These are phyloP conservation scores for Falcaria lacertinaria DNA, from an alignment of 2,888 invertebrate species.

Conservation along the genomic window DNA sequence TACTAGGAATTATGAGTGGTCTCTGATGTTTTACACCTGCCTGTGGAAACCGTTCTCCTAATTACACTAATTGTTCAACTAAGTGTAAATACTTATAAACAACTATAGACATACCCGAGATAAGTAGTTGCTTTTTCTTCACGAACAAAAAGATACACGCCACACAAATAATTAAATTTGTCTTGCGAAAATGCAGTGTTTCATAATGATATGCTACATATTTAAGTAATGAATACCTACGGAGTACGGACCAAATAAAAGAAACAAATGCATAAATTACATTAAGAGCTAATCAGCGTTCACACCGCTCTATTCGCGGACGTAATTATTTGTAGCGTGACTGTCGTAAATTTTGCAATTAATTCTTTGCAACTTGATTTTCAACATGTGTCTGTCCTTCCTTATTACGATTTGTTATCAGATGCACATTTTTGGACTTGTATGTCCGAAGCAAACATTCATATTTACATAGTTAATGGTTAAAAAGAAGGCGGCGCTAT, in stretches of 20 bases:
- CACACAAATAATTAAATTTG: background rate
- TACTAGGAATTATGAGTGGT: conserved; percentile 69
- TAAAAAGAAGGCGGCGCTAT: background rate
- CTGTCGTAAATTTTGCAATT: background rate
- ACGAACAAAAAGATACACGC: background rate
- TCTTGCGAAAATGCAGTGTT: background rate
- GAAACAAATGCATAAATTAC: background rate
- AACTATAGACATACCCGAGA: background rate
- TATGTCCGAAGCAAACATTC: background rate
- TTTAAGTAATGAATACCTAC: background rate
- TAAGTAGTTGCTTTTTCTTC: background rate
- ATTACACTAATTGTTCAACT: conserved; percentile 67
- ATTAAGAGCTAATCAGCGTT: background rate
- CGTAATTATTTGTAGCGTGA: background rate
- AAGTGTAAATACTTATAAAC: conserved; percentile 29
- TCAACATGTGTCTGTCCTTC: background rate
- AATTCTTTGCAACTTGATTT: background rate
- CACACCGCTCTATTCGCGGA: background rate
- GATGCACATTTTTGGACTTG: background rate
- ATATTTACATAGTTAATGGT: conserved; percentile 3
- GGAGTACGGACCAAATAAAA: background rate
- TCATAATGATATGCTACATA: background rate
- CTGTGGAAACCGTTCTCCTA: conserved; percentile 64
- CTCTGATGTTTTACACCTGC: conserved; percentile 68
- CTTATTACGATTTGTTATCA: conserved; percentile 1